Conservation (phyloP, 2,888 invertebrate genomes). For the Gastracanthus pulcherrimus region DNA sequence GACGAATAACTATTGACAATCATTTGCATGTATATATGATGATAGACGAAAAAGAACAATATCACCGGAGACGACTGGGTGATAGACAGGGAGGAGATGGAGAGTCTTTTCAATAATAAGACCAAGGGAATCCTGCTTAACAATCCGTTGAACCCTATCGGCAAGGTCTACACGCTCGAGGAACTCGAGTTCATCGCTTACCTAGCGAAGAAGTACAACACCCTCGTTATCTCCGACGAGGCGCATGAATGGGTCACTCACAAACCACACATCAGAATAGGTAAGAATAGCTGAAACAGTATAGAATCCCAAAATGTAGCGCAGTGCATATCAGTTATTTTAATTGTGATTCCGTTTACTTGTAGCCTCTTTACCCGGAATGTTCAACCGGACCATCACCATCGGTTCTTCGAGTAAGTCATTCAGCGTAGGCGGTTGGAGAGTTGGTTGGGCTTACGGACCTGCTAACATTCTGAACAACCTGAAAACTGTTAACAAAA, state of each 20-base stretch:
- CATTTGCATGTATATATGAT: background rate
- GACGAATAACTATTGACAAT: too few relatives aligned
- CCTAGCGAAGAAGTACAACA: background rate
- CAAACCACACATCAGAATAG: slow-evolving; percentile 78
- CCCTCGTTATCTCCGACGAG: slow-evolving; percentile 81
- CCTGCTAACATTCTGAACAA: slow-evolving; percentile 89
- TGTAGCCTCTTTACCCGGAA: slow-evolving; percentile 92
- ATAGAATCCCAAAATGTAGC: too few relatives aligned
- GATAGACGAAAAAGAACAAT: background rate
- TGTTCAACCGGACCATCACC: slow-evolving; percentile 98
- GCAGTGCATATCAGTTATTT: background rate
- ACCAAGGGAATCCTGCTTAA: slow-evolving; percentile 97
- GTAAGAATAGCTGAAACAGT: background rate
- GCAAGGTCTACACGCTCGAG: slow-evolving; percentile 78
- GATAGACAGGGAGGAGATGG: slow-evolving; percentile 80
- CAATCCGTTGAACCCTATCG: slow-evolving; percentile 98
- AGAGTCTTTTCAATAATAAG: slow-evolving; percentile 87
- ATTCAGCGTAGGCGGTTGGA: slow-evolving; percentile 98
- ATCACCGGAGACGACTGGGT: background rate
- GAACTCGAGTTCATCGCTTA: background rate
- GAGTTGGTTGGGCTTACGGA: slow-evolving; percentile 97
- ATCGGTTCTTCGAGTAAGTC: slow-evolving; percentile 98
- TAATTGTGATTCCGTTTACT: background rate
- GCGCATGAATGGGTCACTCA: slow-evolving; percentile 99
- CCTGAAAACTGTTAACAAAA: slow-evolving; percentile 81